Evolutionary conservation across 2,888 invertebrate genomes (phyloP).

Genomic region (Cryptocheilus praepositus): DNA sequence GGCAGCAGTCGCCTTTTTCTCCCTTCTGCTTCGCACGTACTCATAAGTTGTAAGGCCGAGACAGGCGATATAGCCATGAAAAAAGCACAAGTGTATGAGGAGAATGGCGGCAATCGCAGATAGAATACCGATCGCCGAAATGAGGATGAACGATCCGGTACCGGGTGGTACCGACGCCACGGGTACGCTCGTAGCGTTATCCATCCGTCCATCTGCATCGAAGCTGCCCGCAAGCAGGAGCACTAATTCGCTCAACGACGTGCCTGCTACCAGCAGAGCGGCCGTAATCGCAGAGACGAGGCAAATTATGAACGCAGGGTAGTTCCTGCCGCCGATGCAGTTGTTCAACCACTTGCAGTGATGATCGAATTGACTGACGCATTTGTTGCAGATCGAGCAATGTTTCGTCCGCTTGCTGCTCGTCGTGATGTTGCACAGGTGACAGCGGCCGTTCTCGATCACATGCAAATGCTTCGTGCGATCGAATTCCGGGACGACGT

Average conservation of each 20-base stretch:
- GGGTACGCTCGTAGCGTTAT: constrained; percentile 33
- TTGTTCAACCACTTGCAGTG: constrained; percentile 99
- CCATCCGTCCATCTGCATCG: constrained; percentile 19
- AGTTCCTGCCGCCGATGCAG: constrained; percentile 95
- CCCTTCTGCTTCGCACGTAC: constrained; percentile 80
- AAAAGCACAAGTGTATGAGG: constrained; percentile 89
- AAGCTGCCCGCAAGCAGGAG: constrained; percentile 68
- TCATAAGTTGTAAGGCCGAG: constrained; percentile 93
- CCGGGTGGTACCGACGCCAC: constrained; percentile 61
- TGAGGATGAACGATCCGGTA: constrained; percentile 75
- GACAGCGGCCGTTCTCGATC: constrained; percentile 95
- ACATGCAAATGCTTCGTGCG: constrained; percentile 92
- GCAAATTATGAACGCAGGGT: constrained; percentile 88
- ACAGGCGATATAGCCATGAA: constrained; percentile 90
- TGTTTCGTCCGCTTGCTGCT: constrained; percentile 90
- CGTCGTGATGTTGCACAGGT: constrained; percentile 91
- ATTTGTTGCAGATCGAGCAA: constrained; percentile 98
- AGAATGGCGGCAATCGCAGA: constrained; percentile 87
- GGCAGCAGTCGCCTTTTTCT: constrained; percentile 39
- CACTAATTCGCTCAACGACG: constrained; percentile 83
- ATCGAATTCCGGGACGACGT: constrained; percentile 89
- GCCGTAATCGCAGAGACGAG: constrained; percentile 86
- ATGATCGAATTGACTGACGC: constrained; percentile 95
- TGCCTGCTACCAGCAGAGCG: constrained; percentile 81
- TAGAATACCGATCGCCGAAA: constrained; percentile 78